Base-by-base conservation (phyloP, 2,797 vertebrate genomes). In the Macropus fuliginosus region DNA sequence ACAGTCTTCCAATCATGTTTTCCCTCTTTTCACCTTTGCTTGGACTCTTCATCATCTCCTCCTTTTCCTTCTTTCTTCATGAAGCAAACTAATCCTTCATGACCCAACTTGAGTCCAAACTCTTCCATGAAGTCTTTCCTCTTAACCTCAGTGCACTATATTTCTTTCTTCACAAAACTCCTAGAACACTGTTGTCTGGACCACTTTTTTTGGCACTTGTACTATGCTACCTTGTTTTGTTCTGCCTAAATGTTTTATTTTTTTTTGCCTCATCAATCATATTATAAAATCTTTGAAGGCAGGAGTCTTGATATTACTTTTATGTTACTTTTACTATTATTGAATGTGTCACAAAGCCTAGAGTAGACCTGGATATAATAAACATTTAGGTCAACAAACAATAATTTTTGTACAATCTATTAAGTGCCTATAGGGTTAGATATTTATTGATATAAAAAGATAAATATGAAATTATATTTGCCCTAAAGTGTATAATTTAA, bases 31-130 rank as follows among this genome's bases (percentile, higher is more conserved):
- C 18, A 40, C n/a, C 29, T 81, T 81, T 74, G 66, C n/a, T 66
- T 91, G 14, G 21, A 3, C 54, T 90, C n/a, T 24, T 81, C 11
- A 90, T 50, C 0, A 56, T 4, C 14, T 93, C 16, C 81, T 28
- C 55, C 52, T 56, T 92, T 56, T 94, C 93, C 57, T 29, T 81
- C 12, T 55, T 50, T 56, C 93, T 56, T 93, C 92, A 66, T 31
- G 91, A 90, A 93, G 52, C 52, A 90, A 34, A 87, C 54, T 90
- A 66, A 50, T 55, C 40, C 9, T 46, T 55, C 24, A n/a, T 94
- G 55, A 90, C 50, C 59, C 62, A n/a, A 93, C 54, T 94, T 52
- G 81, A 91, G 54, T 21, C 28, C 55, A 16, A n/a, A 2, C 12
- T 89, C 56, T 12, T 93, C 92, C 54, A 24, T 0, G 3, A 94